Percentiles rank a stretch among this genome's conserved stretches.
These are phyloP conservation scores for Drymodes brunneopygia DNA, from an alignment of 2,113 vertebrate species.

Conservation along the genomic window DNA sequence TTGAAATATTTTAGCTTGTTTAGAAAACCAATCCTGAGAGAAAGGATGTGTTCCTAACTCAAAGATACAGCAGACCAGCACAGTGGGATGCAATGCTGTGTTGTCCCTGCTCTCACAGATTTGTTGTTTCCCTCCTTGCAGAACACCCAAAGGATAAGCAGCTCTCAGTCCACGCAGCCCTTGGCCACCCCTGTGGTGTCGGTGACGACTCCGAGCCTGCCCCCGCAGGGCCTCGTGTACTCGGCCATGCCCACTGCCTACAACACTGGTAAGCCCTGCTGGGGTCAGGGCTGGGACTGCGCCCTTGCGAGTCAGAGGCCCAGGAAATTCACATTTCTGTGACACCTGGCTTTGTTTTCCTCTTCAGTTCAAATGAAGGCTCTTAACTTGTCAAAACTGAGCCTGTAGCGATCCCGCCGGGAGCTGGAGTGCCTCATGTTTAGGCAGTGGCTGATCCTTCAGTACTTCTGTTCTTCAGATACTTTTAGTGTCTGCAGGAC, in stretches of 20 bases:
- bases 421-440: not conserved
- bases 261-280: conserved; percentile 86
- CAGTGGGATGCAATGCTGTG: not conserved
- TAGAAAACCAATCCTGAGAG: not conserved
- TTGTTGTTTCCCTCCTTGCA: conserved; percentile 61
- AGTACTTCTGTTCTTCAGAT: not conserved
- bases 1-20: not conserved
- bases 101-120: not conserved
- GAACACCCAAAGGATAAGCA: conserved; percentile 93
- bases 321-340: not conserved
- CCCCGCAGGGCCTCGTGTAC: conserved; percentile 91
- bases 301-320: not conserved
- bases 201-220: conserved; percentile 94
- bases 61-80: not conserved
- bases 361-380: not conserved
- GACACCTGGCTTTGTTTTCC: not conserved
- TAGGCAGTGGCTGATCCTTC: not conserved
- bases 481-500: not conserved
- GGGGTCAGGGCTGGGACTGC: not conserved
- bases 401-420: not conserved
- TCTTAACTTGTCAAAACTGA: not conserved
- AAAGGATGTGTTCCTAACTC: not conserved
- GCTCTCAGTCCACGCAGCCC: conserved; percentile 87
- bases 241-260: conserved; percentile 95
- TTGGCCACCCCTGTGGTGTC: conserved; percentile 96